Base-by-base conservation (phyloP, 2,888 invertebrate genomes). In the Argyra leucocephala region DNA sequence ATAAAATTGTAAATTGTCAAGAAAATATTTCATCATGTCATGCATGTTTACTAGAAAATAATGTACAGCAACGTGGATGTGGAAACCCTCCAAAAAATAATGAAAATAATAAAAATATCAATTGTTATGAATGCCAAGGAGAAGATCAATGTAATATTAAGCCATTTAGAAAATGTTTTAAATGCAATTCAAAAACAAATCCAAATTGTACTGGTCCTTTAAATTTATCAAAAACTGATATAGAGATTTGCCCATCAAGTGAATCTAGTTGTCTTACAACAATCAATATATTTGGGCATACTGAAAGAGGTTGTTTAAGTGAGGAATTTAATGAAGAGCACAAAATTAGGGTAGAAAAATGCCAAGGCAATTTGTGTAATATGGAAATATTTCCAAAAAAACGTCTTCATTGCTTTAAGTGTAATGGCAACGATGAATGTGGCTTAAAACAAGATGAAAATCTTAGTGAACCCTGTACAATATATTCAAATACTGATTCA, bases 351-450 rank as follows among this genome's bases (percentile, higher is more conserved):
- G 75, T 76, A 21, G 67, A 64, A 9, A 37, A 63, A 21, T 77
- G 76, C 57, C 62, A 69, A 4, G 73, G 72, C 18, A 73, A 67
- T 62, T 71, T 74, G 22, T 77, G 76, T 69, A 77, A 77, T 31
- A 71, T 67, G 10, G 75, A 73, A 5, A 66, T 73, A 0, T 74
- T 70, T 66, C 76, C 76, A 0, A 66, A 70, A 21, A 31, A 72
- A 24, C 71, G 77, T n/a, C 63, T 76, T 2, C 72, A 71, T 64
- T 77, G 77, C 23, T 72, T 76, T 68, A 73, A 76, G 63, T 77
- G 77, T 36, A 66, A 65, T 4, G 69, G 70, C 5, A 18, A 48
- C 3, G 63, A 57, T 5, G 58, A 65, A 3, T 71, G 70, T 36
- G 65, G 64, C 22, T 26, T 64, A 10, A 57, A 67, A 24, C 57